These are phyloP conservation scores for Crepidodera aurea DNA, from an alignment of 2,888 invertebrate species.

Conservation along the genomic window DNA sequence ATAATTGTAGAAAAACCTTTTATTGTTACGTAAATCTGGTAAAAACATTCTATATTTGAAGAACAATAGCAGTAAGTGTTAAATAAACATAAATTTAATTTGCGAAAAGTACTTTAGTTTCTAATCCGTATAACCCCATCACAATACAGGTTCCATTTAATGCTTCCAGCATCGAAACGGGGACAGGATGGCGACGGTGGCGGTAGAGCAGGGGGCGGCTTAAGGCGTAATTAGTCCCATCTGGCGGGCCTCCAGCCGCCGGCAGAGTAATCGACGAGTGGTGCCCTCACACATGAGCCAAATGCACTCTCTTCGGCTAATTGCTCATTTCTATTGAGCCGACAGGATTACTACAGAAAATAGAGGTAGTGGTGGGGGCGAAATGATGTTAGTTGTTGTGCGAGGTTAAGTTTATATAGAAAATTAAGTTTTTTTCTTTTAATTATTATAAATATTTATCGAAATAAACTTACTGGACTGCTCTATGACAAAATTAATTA, in stretches of 20 bases:
- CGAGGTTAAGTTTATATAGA: neutral
- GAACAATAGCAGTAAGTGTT: no score
- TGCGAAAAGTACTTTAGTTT: no score
- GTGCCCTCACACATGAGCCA: conserved; percentile 62
- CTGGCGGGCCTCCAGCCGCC: conserved; percentile 59
- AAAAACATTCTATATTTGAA: no score
- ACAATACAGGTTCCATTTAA: no score
- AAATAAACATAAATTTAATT: no score
- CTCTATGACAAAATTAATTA: no score
- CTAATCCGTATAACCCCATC: no score
- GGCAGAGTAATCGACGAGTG: conserved; percentile 61
- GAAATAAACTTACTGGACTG: no score
- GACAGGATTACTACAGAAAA: conserved; percentile 47
- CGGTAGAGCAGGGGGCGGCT: conserved; percentile 50
- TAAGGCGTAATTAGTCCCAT: conserved; percentile 64
- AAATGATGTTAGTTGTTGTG: neutral
- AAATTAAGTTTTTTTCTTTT: neutral
- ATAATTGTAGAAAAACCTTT: no score
- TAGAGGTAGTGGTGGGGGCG: neutral
- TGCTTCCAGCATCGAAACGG: no score
- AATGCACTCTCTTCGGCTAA: conserved; percentile 50
- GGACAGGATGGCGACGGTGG: neutral
- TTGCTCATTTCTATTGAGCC: conserved; percentile 60
- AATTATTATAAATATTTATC: no score
- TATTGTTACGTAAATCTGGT: no score